Percentiles rank a stretch among this genome's conserved stretches.
Conservation (phyloP, 2,797 vertebrate genomes). For the Myotis findleyi region DNA sequence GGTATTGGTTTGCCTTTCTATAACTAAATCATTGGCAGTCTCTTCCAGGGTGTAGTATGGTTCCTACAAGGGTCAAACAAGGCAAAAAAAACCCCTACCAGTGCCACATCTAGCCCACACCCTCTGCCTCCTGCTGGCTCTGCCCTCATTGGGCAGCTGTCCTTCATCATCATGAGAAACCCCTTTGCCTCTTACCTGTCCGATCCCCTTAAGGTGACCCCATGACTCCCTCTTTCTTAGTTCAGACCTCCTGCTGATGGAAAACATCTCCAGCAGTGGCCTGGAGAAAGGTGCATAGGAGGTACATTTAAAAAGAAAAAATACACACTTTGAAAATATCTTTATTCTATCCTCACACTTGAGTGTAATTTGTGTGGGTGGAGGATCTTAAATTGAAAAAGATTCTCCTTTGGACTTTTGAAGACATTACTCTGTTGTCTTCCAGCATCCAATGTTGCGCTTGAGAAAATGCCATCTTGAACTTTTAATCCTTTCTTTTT, state of each 20-base stretch:
- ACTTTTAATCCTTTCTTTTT: constrained; percentile 39
- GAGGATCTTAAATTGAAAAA: constrained; percentile 58
- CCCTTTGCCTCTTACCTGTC: background rate
- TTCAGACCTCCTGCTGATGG: background rate
- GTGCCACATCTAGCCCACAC: too few relatives aligned
- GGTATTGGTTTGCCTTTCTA: background rate
- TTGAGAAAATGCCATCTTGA: constrained; percentile 45
- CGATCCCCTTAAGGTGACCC: background rate
- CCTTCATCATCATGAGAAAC: background rate
- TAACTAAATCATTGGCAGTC: background rate
- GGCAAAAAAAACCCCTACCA: background rate
- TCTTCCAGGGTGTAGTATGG: background rate
- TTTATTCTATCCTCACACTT: constrained; percentile 14
- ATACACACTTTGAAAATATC: constrained; percentile 3
- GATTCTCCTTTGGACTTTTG: constrained; percentile 33
- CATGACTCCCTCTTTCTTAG: background rate
- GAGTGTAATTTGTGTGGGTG: constrained; percentile 40
- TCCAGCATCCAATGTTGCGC: background rate
- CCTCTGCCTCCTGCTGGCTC: background rate
- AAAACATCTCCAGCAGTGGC: background rate
- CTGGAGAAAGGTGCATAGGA: background rate
- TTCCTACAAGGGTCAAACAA: background rate
- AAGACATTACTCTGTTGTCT: constrained; percentile 40
- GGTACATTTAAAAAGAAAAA: background rate
- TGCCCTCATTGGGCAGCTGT: background rate